Conservation (phyloP, 1,140 invertebrate genomes). For the Pissodes strobi region DNA sequence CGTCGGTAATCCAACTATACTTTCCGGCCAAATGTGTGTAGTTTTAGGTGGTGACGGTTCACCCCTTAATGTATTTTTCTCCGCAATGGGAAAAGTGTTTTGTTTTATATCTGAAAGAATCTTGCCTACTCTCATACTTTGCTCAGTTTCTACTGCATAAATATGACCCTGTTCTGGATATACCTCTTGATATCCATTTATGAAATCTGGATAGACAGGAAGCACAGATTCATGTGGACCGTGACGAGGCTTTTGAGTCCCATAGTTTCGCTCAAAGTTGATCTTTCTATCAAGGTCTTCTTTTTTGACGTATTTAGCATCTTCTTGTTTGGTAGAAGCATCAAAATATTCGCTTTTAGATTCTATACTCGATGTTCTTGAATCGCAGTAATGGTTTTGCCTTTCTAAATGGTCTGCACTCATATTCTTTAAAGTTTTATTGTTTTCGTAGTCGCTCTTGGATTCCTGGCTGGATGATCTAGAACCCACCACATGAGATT, state of each 20-base stretch:
- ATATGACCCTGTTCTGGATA: conserved; percentile 61
- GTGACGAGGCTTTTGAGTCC: conserved; percentile 62
- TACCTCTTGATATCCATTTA: neutral
- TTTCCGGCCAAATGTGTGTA: conserved; percentile 64
- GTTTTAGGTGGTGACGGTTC: conserved; percentile 41
- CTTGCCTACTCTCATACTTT: conserved; percentile 58
- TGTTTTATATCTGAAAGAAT: conserved; percentile 48
- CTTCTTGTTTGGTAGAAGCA: conserved; percentile 43
- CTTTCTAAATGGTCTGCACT: conserved; percentile 40
- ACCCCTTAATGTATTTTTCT: conserved; percentile 33
- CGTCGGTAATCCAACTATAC: conserved; percentile 60
- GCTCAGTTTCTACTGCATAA: conserved; percentile 69
- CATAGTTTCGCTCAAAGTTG: conserved; percentile 59
- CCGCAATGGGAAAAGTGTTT: conserved; percentile 48
- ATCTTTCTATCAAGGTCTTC: conserved; percentile 54
- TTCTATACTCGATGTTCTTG: conserved; percentile 58
- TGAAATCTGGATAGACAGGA: conserved; percentile 19
- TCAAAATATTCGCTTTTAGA: conserved; percentile 61
- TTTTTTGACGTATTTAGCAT: conserved; percentile 42
- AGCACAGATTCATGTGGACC: conserved; percentile 17
- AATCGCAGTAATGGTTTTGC: conserved; percentile 53
- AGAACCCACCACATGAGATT: conserved; percentile 57
- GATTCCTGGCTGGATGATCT: conserved; percentile 69
- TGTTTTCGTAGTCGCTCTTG: conserved; percentile 66
- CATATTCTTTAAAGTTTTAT: conserved; percentile 45